Conservation (phyloP, 1,140 invertebrate species). For the fruit fly (Drosophila melanogaster) region DNA sequence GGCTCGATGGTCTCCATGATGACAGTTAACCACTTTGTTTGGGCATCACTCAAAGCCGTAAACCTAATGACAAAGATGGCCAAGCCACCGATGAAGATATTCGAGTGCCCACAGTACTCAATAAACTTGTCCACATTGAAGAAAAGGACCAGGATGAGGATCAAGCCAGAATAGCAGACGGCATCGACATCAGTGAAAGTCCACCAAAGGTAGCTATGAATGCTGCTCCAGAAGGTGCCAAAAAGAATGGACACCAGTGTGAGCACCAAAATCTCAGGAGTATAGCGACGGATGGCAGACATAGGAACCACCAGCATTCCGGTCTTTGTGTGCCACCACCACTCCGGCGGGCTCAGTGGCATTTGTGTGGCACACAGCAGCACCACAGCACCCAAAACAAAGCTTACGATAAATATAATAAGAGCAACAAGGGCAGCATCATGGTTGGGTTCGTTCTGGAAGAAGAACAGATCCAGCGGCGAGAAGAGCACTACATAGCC, state of each 20-base stretch:
- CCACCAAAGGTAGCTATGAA: conserved; percentile 91
- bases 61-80: conserved; percentile 92
- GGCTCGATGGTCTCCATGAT: conserved; percentile 91
- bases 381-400: conserved; percentile 73
- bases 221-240: conserved; percentile 91
- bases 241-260: conserved; percentile 89
- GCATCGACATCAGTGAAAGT: conserved; percentile 61
- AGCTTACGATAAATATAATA: conserved; percentile 87
- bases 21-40: conserved; percentile 87
- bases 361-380: conserved; percentile 85
- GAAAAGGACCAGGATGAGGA: conserved; percentile 88
- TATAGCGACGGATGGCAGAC: conserved; percentile 89
- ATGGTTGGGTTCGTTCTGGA: conserved; percentile 37
- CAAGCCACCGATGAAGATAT: conserved; percentile 92
- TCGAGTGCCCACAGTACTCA: conserved; percentile 93
- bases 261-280: conserved; percentile 89
- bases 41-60: conserved; percentile 88
- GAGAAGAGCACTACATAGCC: conserved; percentile 90
- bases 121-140: conserved; percentile 92
- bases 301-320: conserved; percentile 90
- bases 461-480: conserved; percentile 86
- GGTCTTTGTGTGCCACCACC: conserved; percentile 93
- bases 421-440: conserved; percentile 73
- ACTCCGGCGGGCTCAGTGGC: conserved; percentile 91
- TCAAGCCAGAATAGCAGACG: conserved; percentile 84